Evolutionary conservation across 2,797 vertebrate species (phyloP).

Genomic region (Borostomias antarcticus): DNA sequence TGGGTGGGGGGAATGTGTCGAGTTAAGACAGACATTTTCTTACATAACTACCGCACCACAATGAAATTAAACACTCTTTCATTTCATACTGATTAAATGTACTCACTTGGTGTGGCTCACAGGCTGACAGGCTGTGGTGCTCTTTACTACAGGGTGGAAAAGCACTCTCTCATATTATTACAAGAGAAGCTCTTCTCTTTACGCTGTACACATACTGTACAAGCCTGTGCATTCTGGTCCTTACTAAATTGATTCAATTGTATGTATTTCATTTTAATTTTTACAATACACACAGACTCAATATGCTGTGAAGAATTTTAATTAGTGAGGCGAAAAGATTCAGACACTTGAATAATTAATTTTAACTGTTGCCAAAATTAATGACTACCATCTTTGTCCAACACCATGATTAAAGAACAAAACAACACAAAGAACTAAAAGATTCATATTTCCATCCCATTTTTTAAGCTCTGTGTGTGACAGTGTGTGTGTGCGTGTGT

Average conservation of each 20-base stretch:
- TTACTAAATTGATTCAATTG: constrained; percentile 9
- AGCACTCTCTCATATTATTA: not conserved
- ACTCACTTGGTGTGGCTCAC: not conserved
- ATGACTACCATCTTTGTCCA: not conserved
- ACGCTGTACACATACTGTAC: not conserved
- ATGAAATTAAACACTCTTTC: not conserved
- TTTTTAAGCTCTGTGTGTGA: not conserved
- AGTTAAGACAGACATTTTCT: too few species aligned
- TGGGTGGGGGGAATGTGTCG: too few species aligned
- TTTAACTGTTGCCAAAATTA: too few species aligned
- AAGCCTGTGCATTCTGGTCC: not conserved
- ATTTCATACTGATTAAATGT: constrained; percentile 6
- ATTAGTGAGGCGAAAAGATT: too few species aligned
- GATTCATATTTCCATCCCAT: not conserved
- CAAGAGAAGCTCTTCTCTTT: not conserved
- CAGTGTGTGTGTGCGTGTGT: too few species aligned
- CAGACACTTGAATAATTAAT: not conserved
- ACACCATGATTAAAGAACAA: not conserved
- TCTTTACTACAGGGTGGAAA: not conserved
- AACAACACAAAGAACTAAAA: not conserved
- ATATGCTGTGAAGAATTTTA: not conserved
- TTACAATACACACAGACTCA: not conserved
- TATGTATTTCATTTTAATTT: constrained; percentile 21
- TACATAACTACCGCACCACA: not conserved
- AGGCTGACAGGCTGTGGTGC: not conserved